phyloP scores from a whole-genome alignment of 2,888 invertebrate genomes.

The Aphrophora alni region DNA sequence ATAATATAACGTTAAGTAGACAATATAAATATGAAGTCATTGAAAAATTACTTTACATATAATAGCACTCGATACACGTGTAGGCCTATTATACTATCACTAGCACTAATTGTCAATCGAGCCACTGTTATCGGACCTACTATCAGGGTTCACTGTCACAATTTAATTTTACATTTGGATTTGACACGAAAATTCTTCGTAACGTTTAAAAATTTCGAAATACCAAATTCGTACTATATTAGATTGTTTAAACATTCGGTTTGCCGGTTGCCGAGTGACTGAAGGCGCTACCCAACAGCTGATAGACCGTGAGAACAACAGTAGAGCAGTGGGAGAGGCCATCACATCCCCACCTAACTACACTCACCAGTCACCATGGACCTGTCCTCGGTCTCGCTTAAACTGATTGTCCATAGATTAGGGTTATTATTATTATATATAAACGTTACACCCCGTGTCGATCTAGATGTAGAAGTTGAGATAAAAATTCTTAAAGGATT shows the following conservation, averaged over 20 bases:
- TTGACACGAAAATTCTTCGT: not conserved
- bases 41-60: not conserved
- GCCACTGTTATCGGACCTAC: not conserved
- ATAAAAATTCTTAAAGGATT: too few species aligned
- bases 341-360: not conserved
- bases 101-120: not conserved
- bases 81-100: not conserved
- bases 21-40: not conserved
- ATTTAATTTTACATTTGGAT: too few species aligned
- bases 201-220: not conserved
- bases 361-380: not conserved
- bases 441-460: not conserved
- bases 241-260: not conserved
- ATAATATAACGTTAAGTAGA: not conserved
- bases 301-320: not conserved
- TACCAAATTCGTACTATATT: not conserved
- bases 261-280: not conserved
- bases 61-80: not conserved
- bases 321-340: not conserved
- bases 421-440: not conserved
- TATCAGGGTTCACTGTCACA: not conserved
- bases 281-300: slow-evolving; percentile 1
- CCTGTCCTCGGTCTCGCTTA: not conserved
- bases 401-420: not conserved
- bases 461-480: not conserved